These are phyloP conservation scores for Macroglossus sobrinus DNA, from an alignment of 2,113 vertebrate genomes.

Conservation along the genomic window DNA sequence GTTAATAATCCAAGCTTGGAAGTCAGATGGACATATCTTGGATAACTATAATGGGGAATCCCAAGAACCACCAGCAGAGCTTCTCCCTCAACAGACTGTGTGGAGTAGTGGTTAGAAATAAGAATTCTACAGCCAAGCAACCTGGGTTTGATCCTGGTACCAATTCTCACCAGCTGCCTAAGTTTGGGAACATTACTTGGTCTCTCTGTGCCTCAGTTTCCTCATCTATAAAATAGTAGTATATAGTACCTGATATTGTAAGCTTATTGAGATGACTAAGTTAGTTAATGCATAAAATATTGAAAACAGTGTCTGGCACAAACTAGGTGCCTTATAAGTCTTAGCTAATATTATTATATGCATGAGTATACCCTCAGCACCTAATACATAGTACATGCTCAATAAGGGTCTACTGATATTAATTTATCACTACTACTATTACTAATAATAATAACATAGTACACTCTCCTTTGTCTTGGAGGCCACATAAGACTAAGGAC, in stretches of 20 bases:
- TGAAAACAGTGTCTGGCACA: background rate
- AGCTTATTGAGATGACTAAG: background rate
- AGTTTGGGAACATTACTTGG: background rate
- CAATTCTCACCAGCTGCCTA: background rate
- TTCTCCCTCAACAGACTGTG: background rate
- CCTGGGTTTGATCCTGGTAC: background rate
- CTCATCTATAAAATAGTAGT: background rate
- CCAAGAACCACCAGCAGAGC: background rate
- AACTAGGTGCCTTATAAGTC: constrained; percentile 63
- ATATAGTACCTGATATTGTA: background rate
- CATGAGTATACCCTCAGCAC: background rate
- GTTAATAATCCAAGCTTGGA: background rate
- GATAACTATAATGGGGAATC: background rate
- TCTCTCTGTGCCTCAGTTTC: background rate
- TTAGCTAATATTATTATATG: background rate
- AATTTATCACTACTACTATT: background rate
- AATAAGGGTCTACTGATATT: background rate
- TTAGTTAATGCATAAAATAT: background rate
- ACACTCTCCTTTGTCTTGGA: background rate
- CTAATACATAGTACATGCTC: background rate
- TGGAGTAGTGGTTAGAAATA: background rate
- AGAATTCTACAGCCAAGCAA: accelerated
- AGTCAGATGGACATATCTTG: background rate
- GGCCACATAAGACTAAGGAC: background rate
- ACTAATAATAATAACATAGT: background rate